Base-by-base conservation (phyloP, 2,888 invertebrate genomes). In the Steinernema hermaphroditum region DNA sequence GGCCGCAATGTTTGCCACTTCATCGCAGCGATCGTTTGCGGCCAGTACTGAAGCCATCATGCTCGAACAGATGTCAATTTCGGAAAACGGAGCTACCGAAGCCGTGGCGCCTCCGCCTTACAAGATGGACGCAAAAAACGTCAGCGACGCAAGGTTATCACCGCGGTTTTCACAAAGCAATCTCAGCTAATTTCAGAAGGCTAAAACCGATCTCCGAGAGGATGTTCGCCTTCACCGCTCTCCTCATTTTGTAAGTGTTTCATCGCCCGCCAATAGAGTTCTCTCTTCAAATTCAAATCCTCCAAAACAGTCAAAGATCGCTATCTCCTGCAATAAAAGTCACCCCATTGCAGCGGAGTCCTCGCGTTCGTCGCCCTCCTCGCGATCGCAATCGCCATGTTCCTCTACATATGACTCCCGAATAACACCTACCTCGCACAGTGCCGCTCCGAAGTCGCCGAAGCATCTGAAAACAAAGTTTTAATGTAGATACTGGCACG, bases 21-120 rank as follows among this genome's bases (percentile, higher is more conserved):
- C 54, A 8, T 54, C 54, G 27, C 54, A 54, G 27, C 22, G 54
- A 54, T 54, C 54, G 54, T 54, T 54, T 27, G 54, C 54, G 27
- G 27, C 54, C 27, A 54, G 54, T 12, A 22, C 54, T 22, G 54
- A 54, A 54, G 54, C 24, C 54, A 54, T 54, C 54, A 54, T 54
- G 54, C 54, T 54, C 22, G 54, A 54, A 27, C 54, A 54, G 54
- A 54, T 54, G 54, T 19, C 54, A 8, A 24, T 54, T 27, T 22
- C 54, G 9, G 54, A 54, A 54, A n/a, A 2, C 16, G 19, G 12
- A 14, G 54, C 24, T 6, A 27, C 22, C 22, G 12, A 12, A 8
- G 27, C 22, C 54, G 27, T 24, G 54, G 27, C 14, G 16, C 54
- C 22, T 2, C 54, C 54, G 54, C 54, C 54, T 22, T 24, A 54